phyloP scores from a whole-genome alignment of 2,113 vertebrate genomes.

The Acanthisitta chloris region DNA sequence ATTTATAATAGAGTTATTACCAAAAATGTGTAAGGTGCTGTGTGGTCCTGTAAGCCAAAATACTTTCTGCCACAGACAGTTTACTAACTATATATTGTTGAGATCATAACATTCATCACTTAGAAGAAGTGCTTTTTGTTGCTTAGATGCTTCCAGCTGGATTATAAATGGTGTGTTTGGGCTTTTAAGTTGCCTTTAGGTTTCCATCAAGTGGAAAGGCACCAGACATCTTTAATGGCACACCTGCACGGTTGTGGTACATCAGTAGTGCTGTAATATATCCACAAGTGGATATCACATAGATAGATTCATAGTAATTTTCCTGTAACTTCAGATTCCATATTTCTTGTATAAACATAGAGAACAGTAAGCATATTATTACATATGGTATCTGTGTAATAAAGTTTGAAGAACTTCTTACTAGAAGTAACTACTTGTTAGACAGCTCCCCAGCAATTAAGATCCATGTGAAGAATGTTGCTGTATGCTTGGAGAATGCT shows the following conservation, averaged over 20 bases:
- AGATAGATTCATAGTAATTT: not conserved
- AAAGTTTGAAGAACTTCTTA: not conserved
- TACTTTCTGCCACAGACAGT: not conserved
- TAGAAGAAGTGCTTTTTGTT: not conserved
- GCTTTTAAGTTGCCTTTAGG: not conserved
- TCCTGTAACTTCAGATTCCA: not conserved
- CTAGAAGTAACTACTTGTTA: not conserved
- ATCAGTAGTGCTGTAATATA: not conserved
- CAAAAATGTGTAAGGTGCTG: not conserved
- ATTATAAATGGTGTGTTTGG: not conserved
- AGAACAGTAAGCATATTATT: not conserved
- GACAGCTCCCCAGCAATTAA: not conserved
- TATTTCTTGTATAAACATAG: not conserved
- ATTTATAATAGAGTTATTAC: not conserved
- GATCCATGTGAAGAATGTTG: not conserved
- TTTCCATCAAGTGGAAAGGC: not conserved
- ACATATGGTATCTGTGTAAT: not conserved
- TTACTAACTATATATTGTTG: not conserved
- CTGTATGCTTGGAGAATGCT: not conserved
- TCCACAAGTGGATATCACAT: not conserved
- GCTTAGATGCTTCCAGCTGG: not conserved
- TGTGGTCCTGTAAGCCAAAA: not conserved
- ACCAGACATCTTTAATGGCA: not conserved
- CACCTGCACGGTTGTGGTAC: not conserved
- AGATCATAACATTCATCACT: not conserved